A percentile compares a stretch with the other conserved stretches of the same genome.
Conservation (phyloP, 64 coral and sea anemone genomes). For the Montipora cactus region DNA sequence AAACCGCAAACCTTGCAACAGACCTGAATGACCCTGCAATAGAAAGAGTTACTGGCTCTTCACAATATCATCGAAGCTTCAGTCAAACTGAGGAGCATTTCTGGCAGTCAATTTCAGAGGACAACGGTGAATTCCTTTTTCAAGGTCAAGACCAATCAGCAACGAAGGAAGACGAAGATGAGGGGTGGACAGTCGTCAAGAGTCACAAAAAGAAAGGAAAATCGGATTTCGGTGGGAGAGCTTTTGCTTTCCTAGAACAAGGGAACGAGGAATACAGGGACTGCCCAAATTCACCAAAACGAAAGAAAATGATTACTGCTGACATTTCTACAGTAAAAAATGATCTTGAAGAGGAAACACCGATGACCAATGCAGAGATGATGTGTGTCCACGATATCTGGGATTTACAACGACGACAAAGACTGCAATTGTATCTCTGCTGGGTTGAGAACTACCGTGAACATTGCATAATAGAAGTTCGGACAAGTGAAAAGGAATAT, state of each 20-base stretch:
- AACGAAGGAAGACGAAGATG: conserved; percentile 8
- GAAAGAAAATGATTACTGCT: not conserved
- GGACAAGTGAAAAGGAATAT: conserved; percentile 31
- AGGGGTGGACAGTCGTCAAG: not conserved
- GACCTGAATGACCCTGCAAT: not conserved
- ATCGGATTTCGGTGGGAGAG: not conserved
- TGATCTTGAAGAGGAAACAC: not conserved
- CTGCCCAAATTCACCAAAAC: not conserved
- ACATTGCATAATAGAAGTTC: not conserved
- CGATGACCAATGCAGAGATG: conserved; percentile 9
- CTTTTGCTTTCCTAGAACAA: no score
- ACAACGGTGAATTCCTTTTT: not conserved
- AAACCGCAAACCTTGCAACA: not conserved
- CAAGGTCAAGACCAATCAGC: not conserved
- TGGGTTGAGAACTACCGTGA: no score
- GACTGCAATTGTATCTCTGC: not conserved
- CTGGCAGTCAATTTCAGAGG: not conserved
- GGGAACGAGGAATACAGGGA: not conserved
- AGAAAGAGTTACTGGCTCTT: not conserved
- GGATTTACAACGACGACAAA: not conserved
- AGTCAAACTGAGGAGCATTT: no score
- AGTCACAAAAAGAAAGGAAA: conserved; percentile 26
- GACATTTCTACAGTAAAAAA: conserved; percentile 36
- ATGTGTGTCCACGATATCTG: not conserved
- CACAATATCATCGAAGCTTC: not conserved